Evolutionary conservation across 2,113 vertebrate genomes (phyloP).

Genomic region (Ptyas mucosa): DNA sequence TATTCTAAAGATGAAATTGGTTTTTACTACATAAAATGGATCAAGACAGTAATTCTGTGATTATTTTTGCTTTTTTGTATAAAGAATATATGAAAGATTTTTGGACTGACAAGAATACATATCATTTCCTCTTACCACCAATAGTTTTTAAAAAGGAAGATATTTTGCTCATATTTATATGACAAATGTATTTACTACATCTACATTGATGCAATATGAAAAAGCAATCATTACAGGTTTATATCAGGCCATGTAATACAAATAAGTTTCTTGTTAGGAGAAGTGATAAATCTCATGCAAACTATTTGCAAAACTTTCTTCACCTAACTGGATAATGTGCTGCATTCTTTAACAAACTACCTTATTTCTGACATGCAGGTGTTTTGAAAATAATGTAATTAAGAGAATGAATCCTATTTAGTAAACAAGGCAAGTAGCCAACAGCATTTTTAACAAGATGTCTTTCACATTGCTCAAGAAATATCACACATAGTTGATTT

Average conservation of each 20-base stretch:
- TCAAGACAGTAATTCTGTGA: neutral
- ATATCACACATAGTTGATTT: neutral
- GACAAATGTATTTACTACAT: neutral
- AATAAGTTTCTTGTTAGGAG: neutral
- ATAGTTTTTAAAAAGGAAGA: neutral
- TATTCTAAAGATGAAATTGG: neutral
- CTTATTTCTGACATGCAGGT: neutral
- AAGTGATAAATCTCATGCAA: neutral
- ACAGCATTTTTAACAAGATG: neutral
- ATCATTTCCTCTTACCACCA: neutral
- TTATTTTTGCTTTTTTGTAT: neutral
- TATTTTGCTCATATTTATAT: neutral
- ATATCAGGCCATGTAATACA: neutral
- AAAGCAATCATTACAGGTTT: neutral
- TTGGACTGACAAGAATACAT: neutral
- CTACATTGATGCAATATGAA: neutral
- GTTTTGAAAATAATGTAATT: neutral
- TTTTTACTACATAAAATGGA: neutral
- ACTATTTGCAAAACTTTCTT: neutral
- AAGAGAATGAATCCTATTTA: neutral
- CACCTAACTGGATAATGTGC: neutral
- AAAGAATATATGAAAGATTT: neutral
- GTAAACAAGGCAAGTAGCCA: neutral
- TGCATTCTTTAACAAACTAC: neutral
- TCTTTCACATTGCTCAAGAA: neutral